phyloP scores from a whole-genome alignment of 2,888 invertebrate species.

The Liodrosophila aerea region DNA sequence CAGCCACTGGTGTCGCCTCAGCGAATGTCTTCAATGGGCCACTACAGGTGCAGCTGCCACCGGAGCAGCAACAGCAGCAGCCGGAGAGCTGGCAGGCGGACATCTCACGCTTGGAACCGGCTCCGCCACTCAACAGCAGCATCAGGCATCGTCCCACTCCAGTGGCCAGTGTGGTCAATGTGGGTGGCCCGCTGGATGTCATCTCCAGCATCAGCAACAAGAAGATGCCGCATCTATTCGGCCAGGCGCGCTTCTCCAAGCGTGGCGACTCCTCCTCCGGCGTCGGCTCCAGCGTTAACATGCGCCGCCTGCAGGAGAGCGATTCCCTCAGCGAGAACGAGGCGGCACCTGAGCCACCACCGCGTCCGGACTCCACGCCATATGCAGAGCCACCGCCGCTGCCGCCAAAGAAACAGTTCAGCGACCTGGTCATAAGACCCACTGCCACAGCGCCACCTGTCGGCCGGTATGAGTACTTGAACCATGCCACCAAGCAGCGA shows the following conservation, averaged over 20 bases:
- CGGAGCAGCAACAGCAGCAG: conserved; percentile 83
- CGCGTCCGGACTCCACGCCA: conserved; percentile 81
- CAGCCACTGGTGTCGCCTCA: conserved; percentile 54
- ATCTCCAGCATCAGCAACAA: conserved; percentile 82
- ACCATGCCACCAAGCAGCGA: conserved; percentile 43
- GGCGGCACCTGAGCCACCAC: conserved; percentile 82
- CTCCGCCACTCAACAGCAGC: conserved; percentile 52
- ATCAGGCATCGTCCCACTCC: conserved; percentile 72
- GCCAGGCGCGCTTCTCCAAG: conserved; percentile 81
- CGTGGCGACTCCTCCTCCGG: conserved; percentile 61
- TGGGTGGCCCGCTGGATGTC: conserved; percentile 79
- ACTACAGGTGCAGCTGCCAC: conserved; percentile 87
- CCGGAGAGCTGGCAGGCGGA: conserved; percentile 62
- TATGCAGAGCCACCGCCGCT: conserved; percentile 88
- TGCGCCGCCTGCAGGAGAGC: conserved; percentile 82
- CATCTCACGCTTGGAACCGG: conserved; percentile 58
- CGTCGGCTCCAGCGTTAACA: conserved; percentile 81
- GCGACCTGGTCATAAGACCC: conserved; percentile 84
- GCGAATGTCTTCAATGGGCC: conserved; percentile 85
- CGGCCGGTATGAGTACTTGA: conserved; percentile 80
- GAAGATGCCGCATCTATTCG: conserved; percentile 83
- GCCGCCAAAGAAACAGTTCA: conserved; percentile 87
- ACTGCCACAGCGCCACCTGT: conserved; percentile 54
- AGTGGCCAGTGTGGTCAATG: conserved; percentile 46
- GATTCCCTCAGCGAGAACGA: conserved; percentile 83